phyloP scores from a whole-genome alignment of 2,113 vertebrate genomes.

The Apodemus sylvaticus region DNA sequence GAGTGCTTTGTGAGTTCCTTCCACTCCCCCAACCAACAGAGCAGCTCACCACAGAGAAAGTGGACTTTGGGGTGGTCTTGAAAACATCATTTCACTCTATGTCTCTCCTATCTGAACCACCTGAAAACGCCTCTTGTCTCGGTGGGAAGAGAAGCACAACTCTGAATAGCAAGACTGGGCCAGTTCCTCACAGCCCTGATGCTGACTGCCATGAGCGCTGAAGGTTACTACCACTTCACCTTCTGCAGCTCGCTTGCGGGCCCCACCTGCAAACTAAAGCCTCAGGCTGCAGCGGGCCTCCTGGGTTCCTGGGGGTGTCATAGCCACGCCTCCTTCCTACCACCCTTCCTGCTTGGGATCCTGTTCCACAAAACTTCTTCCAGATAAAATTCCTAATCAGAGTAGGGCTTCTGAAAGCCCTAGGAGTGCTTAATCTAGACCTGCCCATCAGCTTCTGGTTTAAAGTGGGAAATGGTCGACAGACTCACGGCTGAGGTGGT shows the following conservation, averaged over 20 bases:
- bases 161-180: not conserved
- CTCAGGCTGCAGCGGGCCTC: not conserved
- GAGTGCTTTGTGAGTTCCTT: not conserved
- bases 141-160: not conserved
- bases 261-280: too few relatives aligned
- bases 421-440: too few relatives aligned
- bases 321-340: not conserved
- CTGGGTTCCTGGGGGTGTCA: not conserved
- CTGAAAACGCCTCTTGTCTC: not conserved
- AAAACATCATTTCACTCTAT: not conserved
- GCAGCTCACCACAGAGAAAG: not conserved
- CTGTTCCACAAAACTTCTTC: not conserved
- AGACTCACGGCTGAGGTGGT: not conserved
- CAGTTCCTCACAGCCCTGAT: not conserved
- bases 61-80: not conserved
- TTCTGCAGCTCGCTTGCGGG: not conserved
- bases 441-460: not conserved
- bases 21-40: not conserved
- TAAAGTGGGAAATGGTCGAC: not conserved
- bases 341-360: not conserved
- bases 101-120: too few relatives aligned
- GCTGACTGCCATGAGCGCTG: not conserved
- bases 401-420: not conserved
- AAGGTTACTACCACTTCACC: not conserved
- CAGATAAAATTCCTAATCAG: not conserved